These are phyloP conservation scores for Ictalurus punctatus DNA, from an alignment of 2,113 vertebrate species.

Conservation along the genomic window DNA sequence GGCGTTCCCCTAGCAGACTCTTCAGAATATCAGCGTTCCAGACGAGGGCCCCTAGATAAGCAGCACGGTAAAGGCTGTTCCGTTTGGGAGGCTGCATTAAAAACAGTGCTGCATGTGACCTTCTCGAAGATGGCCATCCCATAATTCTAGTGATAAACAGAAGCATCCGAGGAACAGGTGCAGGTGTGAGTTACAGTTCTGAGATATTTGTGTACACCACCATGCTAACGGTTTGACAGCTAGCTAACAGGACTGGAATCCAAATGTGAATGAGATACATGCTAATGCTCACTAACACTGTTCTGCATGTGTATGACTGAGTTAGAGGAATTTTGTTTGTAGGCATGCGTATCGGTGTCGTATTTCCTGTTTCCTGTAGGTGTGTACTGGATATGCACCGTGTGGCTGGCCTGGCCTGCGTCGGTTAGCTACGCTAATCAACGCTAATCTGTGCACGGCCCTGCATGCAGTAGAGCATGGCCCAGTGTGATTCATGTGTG, in stretches of 20 bases:
- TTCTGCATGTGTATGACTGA: constrained; percentile 7
- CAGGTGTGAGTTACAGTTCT: neutral
- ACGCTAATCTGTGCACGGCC: constrained; percentile 66
- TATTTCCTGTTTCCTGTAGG: constrained; percentile 8
- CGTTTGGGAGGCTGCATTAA: neutral
- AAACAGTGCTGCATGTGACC: neutral
- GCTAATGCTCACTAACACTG: neutral
- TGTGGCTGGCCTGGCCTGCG: constrained; percentile 57
- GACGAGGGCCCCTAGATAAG: neutral
- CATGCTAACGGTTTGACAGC: neutral
- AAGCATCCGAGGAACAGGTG: neutral
- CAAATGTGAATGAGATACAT: neutral
- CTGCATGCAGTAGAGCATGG: constrained; percentile 72
- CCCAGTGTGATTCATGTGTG: constrained; percentile 33
- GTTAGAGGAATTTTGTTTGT: neutral
- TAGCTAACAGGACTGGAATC: neutral
- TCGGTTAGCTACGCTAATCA: constrained; percentile 35
- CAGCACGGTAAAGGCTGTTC: neutral
- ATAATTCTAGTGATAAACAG: neutral
- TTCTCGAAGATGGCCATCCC: neutral
- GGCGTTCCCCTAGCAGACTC: neutral
- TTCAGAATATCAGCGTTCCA: neutral
- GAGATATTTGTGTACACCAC: neutral
- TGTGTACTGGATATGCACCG: neutral
- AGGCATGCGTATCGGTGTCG: neutral